Base-by-base conservation (phyloP, 2,888 invertebrate species). In the Macrophya annulata region DNA sequence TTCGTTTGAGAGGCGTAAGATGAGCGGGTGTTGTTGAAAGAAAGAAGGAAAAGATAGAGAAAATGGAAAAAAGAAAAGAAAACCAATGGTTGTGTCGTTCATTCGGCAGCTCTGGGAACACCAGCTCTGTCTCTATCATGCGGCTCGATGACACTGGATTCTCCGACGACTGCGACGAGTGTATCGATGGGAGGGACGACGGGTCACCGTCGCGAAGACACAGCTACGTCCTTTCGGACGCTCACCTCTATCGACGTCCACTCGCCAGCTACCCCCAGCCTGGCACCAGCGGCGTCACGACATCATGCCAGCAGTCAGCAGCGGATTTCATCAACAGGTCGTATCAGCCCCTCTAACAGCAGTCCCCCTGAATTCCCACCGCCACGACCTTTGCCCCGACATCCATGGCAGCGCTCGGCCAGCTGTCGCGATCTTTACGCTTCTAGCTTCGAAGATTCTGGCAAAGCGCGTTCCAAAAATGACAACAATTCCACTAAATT, bases 351-450 rank as follows among this genome's bases (percentile, higher is more conserved):
- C 93, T 93, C 93, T 93, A 93, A 93, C 93, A 92, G 93, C 92
- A 93, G 93, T 93, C 93, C 93, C 88, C 91, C 92, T 88, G 93
- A 93, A 92, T 93, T 93, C 88, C 93, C 93, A 86, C 91, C 93
- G 87, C 93, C 94, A 86, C 94, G 94, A 91, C 93, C 93, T 87
- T 86, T 91, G 87, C 93, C 93, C 88, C 93, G 94, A 88, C 94
- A 94, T 90, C 93, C 95, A 86, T 97, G 97, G 97, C 96, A 97
- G 87, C 96, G 97, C 91, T 97, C 97, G 92, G 96, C 97, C 90
- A 97, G 97, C 91, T 97, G 97, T 94, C 96, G 97, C 94, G 97
- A 97, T 92, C 95, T 98, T 86, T 96, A 96, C 92, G 97, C 97
- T 93, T 96, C 96, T 92, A 96, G 96, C 93, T 96, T 96, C 93